A percentile compares a stretch with the other conserved stretches of the same genome.
Evolutionary conservation across 2,888 invertebrate species (phyloP).

Genomic region (Pseudanteris insignis): DNA sequence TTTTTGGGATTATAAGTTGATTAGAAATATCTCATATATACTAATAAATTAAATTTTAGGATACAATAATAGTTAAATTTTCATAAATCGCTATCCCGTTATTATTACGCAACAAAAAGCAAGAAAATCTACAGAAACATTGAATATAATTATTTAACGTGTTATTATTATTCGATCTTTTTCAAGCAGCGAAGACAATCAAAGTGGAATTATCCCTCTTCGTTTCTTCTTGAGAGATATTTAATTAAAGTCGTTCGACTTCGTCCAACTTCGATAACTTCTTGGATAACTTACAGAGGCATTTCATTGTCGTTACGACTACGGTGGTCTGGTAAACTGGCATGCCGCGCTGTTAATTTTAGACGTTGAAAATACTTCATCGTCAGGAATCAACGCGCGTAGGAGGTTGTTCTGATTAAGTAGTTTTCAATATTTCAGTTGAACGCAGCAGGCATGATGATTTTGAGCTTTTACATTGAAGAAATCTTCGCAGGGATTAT

Average conservation of each 20-base stretch:
- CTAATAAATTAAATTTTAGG: no score
- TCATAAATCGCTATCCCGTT: no score
- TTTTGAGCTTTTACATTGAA: no score
- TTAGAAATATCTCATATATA: no score
- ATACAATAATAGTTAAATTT: no score
- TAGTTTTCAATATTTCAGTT: no score
- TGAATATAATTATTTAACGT: slow-evolving; percentile 26
- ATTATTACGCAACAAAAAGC: no score
- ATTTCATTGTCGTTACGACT: slow-evolving; percentile 55
- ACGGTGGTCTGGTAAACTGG: slow-evolving; percentile 36
- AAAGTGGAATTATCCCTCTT: slow-evolving; percentile 53
- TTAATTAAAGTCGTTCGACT: slow-evolving; percentile 64
- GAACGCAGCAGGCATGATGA: no score
- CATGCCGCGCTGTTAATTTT: slow-evolving; percentile 29
- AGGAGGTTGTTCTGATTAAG: no score
- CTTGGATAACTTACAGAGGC: slow-evolving; percentile 58
- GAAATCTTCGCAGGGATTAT: no score
- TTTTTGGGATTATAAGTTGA: no score
- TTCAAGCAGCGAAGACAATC: slow-evolving; percentile 52
- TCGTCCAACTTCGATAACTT: slow-evolving; percentile 58
- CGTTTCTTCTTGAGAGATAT: slow-evolving; percentile 57
- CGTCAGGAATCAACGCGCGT: neutral
- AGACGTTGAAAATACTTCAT: slow-evolving; percentile 15
- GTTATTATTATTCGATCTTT: slow-evolving; percentile 50
- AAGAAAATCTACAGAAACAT: no score